Conservation (phyloP, 1,140 invertebrate genomes). For the Galendromus occidentalis region DNA sequence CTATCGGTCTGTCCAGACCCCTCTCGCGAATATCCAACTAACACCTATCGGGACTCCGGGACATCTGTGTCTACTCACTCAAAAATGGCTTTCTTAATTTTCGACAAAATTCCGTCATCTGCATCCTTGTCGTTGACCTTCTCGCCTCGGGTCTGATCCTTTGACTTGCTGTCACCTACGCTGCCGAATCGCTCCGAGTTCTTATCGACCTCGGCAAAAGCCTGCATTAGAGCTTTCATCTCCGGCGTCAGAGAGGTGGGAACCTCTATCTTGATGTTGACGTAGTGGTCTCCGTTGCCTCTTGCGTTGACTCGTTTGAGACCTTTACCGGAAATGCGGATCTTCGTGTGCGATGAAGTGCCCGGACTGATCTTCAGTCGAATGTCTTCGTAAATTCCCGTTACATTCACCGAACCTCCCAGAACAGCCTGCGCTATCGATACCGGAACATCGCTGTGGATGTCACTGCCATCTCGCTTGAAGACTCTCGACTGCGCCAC, state of each 20-base stretch:
- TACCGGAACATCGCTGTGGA: constrained; percentile 70
- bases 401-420: constrained; percentile 71
- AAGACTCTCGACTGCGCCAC: constrained; percentile 81
- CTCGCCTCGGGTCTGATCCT: constrained; percentile 28
- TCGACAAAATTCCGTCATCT: constrained; percentile 34
- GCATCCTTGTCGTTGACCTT: constrained; percentile 27
- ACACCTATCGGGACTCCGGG: no score
- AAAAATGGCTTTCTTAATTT: constrained; percentile 44
- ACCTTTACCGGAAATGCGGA: constrained; percentile 69
- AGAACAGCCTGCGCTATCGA: constrained; percentile 75
- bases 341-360: constrained; percentile 71
- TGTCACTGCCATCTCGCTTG: constrained; percentile 70
- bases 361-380: constrained; percentile 45
- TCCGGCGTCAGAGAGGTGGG: constrained; percentile 28
- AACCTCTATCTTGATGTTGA: constrained; percentile 68
- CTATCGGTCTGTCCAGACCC: no score
- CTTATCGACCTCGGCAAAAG: constrained; percentile 4
- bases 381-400: constrained; percentile 86
- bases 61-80: constrained; percentile 28
- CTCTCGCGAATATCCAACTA: no score
- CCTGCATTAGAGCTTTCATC: not conserved
- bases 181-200: constrained; percentile 5
- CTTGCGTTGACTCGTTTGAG: constrained; percentile 69
- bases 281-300: constrained; percentile 90
- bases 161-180: constrained; percentile 14